Evolutionary conservation across 2,797 vertebrate genomes (phyloP).

Genomic region (Microctenopoma lineatum): DNA sequence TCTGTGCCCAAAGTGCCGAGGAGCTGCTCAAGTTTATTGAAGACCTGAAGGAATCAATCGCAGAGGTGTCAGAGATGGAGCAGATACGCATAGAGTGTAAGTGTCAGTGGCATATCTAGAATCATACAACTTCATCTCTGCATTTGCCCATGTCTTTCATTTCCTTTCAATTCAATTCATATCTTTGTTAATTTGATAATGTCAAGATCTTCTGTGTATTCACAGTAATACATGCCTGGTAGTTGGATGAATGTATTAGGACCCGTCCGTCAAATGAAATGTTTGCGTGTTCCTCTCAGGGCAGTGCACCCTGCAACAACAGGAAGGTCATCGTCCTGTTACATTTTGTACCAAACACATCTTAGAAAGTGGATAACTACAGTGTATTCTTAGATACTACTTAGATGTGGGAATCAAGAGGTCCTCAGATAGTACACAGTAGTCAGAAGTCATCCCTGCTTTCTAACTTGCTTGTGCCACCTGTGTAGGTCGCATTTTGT

Average conservation of each 20-base stretch:
- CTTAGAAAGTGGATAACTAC: constrained; percentile 12
- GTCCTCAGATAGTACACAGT: neutral
- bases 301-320: constrained; percentile 4
- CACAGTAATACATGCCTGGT: too few relatives aligned
- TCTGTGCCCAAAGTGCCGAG: constrained; percentile 95
- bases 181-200: too few relatives aligned
- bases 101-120: constrained; percentile 41
- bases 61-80: constrained; percentile 98
- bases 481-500: constrained; percentile 19
- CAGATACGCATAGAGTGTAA: constrained; percentile 99
- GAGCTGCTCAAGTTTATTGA: constrained; percentile 98
- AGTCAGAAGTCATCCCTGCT: constrained; percentile 5
- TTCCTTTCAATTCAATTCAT: too few relatives aligned
- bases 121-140: neutral
- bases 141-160: neutral
- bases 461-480: neutral
- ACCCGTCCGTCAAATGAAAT: neutral
- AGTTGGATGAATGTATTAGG: neutral
- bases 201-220: too few relatives aligned
- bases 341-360: constrained; percentile 29
- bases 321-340: neutral
- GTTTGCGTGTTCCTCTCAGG: neutral
- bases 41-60: constrained; percentile 97
- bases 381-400: constrained; percentile 1
- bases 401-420: constrained; percentile 8